These are phyloP conservation scores for Saccopteryx bilineata DNA, from an alignment of 2,113 vertebrate genomes.

Conservation along the genomic window DNA sequence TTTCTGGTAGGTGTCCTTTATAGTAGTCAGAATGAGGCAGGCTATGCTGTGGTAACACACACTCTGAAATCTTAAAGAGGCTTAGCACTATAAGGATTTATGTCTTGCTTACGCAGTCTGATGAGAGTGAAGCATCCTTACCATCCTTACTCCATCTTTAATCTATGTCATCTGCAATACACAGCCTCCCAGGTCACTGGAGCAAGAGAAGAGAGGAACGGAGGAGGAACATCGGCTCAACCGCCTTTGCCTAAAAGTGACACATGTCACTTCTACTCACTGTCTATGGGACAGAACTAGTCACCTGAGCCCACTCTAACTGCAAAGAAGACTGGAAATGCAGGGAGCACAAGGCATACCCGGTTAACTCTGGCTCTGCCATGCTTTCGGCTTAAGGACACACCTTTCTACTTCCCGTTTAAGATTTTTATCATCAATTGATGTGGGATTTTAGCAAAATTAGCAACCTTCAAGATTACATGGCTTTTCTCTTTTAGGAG, in stretches of 20 bases:
- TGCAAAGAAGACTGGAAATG: background rate
- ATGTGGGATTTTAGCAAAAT: background rate
- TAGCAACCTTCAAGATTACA: background rate
- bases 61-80: constrained; percentile 51
- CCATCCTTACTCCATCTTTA: constrained; percentile 65
- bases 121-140: constrained; percentile 67
- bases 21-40: background rate
- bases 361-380: background rate
- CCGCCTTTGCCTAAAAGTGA: constrained; percentile 50
- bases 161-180: constrained; percentile 71
- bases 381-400: background rate
- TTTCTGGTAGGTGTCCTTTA: background rate
- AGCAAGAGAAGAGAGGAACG: constrained; percentile 68
- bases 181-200: constrained; percentile 69
- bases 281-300: constrained; percentile 21
- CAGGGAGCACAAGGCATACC: background rate
- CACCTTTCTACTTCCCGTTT: background rate
- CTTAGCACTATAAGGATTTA: constrained; percentile 56
- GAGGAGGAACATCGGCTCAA: constrained; percentile 64
- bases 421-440: background rate
- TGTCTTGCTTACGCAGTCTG: constrained; percentile 70
- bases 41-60: background rate
- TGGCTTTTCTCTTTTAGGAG: background rate
- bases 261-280: constrained; percentile 20
- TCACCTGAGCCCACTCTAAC: background rate